phyloP scores from a whole-genome alignment of 2,888 invertebrate genomes.

The Caprella mutica region DNA sequence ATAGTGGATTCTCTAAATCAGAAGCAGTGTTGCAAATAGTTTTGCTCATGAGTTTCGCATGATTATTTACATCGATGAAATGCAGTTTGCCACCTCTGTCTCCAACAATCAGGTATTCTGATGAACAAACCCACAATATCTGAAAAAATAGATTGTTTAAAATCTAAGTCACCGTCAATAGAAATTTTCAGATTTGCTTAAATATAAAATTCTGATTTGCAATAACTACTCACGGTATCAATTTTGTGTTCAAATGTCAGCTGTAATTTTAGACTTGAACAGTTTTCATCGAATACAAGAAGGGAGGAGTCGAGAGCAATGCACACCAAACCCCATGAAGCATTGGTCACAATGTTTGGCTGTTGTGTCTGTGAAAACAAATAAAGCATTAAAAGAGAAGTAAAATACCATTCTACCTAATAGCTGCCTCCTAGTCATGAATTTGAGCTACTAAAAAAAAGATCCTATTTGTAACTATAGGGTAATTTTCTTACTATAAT shows the following conservation, averaged over 20 bases:
- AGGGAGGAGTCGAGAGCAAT: slow-evolving; percentile 20
- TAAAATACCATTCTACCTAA: no score
- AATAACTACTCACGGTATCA: slow-evolving; percentile 3
- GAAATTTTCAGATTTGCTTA: neutral
- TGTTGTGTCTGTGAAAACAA: neutral
- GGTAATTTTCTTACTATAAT: no score
- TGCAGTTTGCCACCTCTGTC: slow-evolving; percentile 20
- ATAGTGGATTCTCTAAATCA: no score
- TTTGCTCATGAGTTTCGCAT: no score
- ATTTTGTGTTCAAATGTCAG: slow-evolving; percentile 13
- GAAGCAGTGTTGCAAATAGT: no score
- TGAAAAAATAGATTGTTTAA: neutral
- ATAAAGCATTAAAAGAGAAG: no score
- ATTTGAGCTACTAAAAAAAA: no score
- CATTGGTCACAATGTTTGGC: neutral
- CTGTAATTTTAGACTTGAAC: slow-evolving; percentile 22
- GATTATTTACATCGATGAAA: slow-evolving; percentile 28
- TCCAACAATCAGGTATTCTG: slow-evolving; percentile 24
- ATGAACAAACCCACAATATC: slow-evolving; percentile 20
- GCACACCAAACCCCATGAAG: slow-evolving; percentile 11
- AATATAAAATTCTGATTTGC: neutral
- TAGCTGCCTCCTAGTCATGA: no score
- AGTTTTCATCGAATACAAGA: slow-evolving; percentile 27
- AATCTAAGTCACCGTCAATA: neutral
- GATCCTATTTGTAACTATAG: no score